phyloP scores from a whole-genome alignment of 1,140 invertebrate species.

The Chymomyza costata region DNA sequence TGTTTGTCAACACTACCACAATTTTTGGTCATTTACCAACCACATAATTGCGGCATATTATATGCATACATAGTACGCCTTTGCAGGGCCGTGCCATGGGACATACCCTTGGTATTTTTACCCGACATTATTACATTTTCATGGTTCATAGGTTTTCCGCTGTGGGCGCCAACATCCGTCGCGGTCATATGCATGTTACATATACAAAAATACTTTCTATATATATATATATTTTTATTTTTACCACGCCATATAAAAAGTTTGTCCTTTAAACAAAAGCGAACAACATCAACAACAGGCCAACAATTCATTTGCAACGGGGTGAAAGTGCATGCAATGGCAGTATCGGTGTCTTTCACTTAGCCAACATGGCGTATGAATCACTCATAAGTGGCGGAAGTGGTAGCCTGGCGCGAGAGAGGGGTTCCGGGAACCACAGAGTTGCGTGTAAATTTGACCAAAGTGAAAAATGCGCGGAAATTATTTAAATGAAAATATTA shows the following conservation, averaged over 20 bases:
- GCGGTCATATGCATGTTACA: conserved; percentile 17
- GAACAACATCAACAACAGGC: neutral
- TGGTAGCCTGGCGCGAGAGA: conserved; percentile 3
- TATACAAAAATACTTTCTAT: conserved; percentile 10
- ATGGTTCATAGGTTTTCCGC: conserved; percentile 64
- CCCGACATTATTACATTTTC: conserved; percentile 62
- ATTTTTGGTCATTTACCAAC: conserved; percentile 71
- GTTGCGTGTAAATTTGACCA: conserved; percentile 2
- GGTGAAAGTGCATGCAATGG: too few species aligned
- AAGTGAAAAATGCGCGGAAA: conserved; percentile 42
- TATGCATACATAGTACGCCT: conserved; percentile 41
- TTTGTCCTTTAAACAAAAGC: conserved; percentile 63
- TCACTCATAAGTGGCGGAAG: too few species aligned
- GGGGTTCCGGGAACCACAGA: conserved; percentile 15
- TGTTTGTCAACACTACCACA: conserved; percentile 67
- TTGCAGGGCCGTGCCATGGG: neutral
- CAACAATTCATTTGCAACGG: conserved; percentile 27
- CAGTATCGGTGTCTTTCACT: too few species aligned
- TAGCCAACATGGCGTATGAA: too few species aligned
- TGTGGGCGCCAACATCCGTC: conserved; percentile 38
- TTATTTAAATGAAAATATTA: conserved; percentile 52
- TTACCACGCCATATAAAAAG: conserved; percentile 52
- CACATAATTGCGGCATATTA: conserved; percentile 71
- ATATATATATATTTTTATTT: conserved; percentile 42
- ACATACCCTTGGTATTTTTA: conserved; percentile 20